Evolutionary conservation across 2,888 invertebrate species (phyloP).

Genomic region (Erynnis tages): DNA sequence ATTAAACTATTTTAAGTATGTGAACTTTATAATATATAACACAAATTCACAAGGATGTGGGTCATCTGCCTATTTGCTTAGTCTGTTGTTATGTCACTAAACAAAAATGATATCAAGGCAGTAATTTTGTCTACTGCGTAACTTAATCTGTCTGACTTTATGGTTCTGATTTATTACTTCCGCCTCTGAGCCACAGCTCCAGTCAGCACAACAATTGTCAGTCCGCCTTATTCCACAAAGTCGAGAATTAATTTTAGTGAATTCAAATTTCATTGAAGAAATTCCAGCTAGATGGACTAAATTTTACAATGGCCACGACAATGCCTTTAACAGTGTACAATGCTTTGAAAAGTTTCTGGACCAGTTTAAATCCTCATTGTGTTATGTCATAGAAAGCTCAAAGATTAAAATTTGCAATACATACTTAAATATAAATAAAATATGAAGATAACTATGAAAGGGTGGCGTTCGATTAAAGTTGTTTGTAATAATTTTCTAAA

Average conservation of each 20-base stretch:
- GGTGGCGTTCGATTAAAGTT: too few relatives aligned
- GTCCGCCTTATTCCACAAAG: slow-evolving; percentile 8
- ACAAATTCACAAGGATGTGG: too few relatives aligned
- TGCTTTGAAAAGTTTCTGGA: too few relatives aligned
- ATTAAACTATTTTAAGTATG: background rate
- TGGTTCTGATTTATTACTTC: slow-evolving; percentile 17
- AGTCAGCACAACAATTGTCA: slow-evolving; percentile 12
- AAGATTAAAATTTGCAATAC: too few relatives aligned
- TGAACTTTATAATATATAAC: background rate
- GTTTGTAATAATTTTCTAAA: too few relatives aligned
- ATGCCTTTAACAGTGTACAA: background rate
- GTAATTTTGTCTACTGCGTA: slow-evolving; percentile 5
- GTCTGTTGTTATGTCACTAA: background rate
- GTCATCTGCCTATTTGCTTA: too few relatives aligned
- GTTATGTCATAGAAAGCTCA: too few relatives aligned
- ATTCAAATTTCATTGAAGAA: slow-evolving; percentile 10
- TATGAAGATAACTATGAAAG: too few relatives aligned
- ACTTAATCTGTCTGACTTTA: slow-evolving; percentile 9
- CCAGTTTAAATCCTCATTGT: too few relatives aligned
- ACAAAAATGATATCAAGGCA: background rate
- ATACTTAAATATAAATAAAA: too few relatives aligned
- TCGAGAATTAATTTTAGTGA: slow-evolving; percentile 14
- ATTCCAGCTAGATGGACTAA: background rate
- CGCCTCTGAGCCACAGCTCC: slow-evolving; percentile 4
- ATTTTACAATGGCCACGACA: background rate